phyloP scores from a whole-genome alignment of 2,888 invertebrate genomes.

The Sarcophaga rosellei region DNA sequence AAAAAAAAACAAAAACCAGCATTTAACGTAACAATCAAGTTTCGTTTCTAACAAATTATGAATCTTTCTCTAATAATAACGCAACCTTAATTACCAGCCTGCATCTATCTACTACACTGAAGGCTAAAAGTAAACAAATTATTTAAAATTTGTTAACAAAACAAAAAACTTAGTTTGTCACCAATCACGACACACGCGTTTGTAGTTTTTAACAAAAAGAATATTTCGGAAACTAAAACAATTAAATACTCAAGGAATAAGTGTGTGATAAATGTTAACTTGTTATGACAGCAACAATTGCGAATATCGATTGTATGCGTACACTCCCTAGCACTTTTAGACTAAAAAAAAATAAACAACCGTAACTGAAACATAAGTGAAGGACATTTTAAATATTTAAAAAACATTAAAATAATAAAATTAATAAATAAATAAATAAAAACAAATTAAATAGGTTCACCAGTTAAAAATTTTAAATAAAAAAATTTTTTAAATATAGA shows the following conservation, averaged over 20 bases:
- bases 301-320: slow-evolving; percentile 27
- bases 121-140: too few relatives aligned
- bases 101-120: too few relatives aligned
- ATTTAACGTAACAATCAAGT: not conserved
- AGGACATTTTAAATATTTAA: not conserved
- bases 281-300: not conserved
- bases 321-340: slow-evolving; percentile 9
- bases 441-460: not conserved
- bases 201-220: too few relatives aligned
- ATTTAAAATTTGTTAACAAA: too few relatives aligned
- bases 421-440: not conserved
- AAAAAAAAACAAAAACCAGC: too few relatives aligned
- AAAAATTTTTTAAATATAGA: slow-evolving; percentile 2
- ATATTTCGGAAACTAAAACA: not conserved
- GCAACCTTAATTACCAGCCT: not conserved
- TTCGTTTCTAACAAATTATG: not conserved
- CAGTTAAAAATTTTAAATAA: not conserved
- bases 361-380: not conserved
- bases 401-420: not conserved
- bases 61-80: not conserved
- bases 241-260: slow-evolving; percentile 23
- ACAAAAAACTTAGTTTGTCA: too few relatives aligned
- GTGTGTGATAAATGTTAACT: slow-evolving; percentile 20
- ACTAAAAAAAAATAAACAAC: not conserved
- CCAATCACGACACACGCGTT: too few relatives aligned